Evolutionary conservation across 1,140 invertebrate genomes (phyloP), one percentile per base, ranked within the genome.

Genomic region (Panagrolaimus sp.): DNA sequence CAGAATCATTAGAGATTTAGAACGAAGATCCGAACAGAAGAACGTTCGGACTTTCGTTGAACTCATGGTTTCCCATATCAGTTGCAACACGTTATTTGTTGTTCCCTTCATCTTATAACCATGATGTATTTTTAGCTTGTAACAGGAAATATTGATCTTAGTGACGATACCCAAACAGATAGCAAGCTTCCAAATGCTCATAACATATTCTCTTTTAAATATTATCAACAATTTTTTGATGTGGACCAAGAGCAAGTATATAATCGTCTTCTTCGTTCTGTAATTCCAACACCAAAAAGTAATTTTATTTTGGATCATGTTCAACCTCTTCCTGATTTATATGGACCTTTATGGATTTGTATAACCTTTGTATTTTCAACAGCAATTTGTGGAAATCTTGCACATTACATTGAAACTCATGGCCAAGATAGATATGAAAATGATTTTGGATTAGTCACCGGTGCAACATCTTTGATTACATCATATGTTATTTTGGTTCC

Each of bases 161-260:
- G 10, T 9, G 47, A 24, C 47, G 47, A 58, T 21, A 21, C 52
- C 0, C 14, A 58, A 26, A 28, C 52, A 21, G 14, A 21, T 21
- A 17, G 17, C 8, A 26, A 21, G 10, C 0, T 58, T 28, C 52
- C 52, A 58, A 26, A 21, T 28, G 52, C 52, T 12, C 21, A 21
- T 21, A 58, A 79, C 46, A 79, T 76, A 47, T 63, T 76, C 52
- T 90, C 91, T 1, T 88, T 96, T 76, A 90, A 92, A 71, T 97
- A 92, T 84, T 97, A 96, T 84, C 93, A 96, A 83, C 90, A 91
- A 76, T 96, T 90, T 81, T 97, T 97, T 85, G 91, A 97, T 86
- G 91, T 97, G 0, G 91, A 93, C 58, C 94, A 93, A 10, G 88
- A 88, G 71, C 68, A 71, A 46, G 75, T 80, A 6, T 63, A 78